These are phyloP conservation scores for Megalonaias nervosa DNA, from an alignment of 1,140 invertebrate genomes.

Conservation along the genomic window DNA sequence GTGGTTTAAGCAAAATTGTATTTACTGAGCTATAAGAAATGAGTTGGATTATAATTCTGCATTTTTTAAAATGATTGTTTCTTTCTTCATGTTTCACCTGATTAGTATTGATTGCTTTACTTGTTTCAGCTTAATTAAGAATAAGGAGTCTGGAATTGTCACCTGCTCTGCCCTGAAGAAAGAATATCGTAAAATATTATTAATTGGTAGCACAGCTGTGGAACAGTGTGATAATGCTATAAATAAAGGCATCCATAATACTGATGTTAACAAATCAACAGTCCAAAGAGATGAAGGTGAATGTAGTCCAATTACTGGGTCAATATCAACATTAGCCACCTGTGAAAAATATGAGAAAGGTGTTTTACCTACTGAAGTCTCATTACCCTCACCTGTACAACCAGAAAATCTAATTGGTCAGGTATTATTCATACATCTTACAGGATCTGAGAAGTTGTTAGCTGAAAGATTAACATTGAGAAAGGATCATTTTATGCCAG, in stretches of 20 bases:
- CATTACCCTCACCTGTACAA: too few relatives aligned
- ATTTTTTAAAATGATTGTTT: too few relatives aligned
- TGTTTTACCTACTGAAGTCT: too few relatives aligned
- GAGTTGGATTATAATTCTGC: too few relatives aligned
- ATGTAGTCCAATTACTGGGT: too few relatives aligned
- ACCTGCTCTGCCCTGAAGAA: slow-evolving; percentile 58
- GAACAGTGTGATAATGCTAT: neutral
- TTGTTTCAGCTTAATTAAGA: slow-evolving; percentile 33
- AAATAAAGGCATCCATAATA: neutral
- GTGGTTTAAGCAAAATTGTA: too few relatives aligned
- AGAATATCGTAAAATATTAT: slow-evolving; percentile 45
- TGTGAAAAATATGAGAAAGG: too few relatives aligned
- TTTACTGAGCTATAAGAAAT: too few relatives aligned
- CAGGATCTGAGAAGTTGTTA: slow-evolving; percentile 38
- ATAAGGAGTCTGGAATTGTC: slow-evolving; percentile 40
- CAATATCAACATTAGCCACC: too few relatives aligned
- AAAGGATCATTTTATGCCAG: slow-evolving; percentile 56
- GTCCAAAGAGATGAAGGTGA: neutral
- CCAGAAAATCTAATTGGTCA: too few relatives aligned
- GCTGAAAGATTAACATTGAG: slow-evolving; percentile 31
- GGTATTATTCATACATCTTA: slow-evolving; percentile 45
- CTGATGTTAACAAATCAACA: neutral
- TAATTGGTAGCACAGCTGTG: slow-evolving; percentile 13
- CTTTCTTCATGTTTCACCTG: too few relatives aligned
- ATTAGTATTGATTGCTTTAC: neutral